Base-by-base conservation (phyloP, 2,797 vertebrate genomes). In the Martes flavigula region DNA sequence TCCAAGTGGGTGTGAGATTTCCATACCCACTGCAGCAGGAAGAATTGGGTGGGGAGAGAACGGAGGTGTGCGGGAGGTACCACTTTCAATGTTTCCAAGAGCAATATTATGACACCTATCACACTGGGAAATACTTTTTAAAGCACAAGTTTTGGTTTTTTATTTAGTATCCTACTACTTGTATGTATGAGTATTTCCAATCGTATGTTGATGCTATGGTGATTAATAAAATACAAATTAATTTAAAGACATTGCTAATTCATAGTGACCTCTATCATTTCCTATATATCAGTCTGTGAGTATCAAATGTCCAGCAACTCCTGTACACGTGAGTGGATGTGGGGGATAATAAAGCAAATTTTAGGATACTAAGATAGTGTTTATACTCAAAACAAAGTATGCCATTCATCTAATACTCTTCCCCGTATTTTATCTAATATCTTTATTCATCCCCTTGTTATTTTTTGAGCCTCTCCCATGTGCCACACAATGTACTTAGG, bases 151-250 rank as follows among this genome's bases (percentile, higher is more conserved):
- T 64, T 88, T 66, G 73, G 30, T 58, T 58, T 93, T 73, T 40
- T 1, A 43, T 35, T 25, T 60, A 5, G 0, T 58, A 81, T 88
- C 81, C 78, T 35, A 48, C 46, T 84, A 66, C 35, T 23, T 38
- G 9, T 6, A 56, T 43, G 3, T 38, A 27, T 54, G 51, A 60
- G 10, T 82, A 70, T 58, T 83, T 96, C 86, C 32, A 93, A 90
- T 85, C 2, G 4, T n/a, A 18, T 56, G 30, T 40, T 88, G 40
- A 51, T 58, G 20, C 21, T 30, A 30, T n/a, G 27, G 40, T 40
- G 38, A 90, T 60, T 32, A 91, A 95, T 58, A 94, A 91, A 84
- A 88, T 62, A 48, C 11, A 92, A 86, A 68, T 60, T 58, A 95
- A 84, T 77, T 58, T 81, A 56, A 89, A 79, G 77, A 43, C 25